A percentile compares a stretch with the other conserved stretches of the same genome.
Evolutionary conservation across 2,888 invertebrate genomes (phyloP).

Genomic region (Seira ritae): DNA sequence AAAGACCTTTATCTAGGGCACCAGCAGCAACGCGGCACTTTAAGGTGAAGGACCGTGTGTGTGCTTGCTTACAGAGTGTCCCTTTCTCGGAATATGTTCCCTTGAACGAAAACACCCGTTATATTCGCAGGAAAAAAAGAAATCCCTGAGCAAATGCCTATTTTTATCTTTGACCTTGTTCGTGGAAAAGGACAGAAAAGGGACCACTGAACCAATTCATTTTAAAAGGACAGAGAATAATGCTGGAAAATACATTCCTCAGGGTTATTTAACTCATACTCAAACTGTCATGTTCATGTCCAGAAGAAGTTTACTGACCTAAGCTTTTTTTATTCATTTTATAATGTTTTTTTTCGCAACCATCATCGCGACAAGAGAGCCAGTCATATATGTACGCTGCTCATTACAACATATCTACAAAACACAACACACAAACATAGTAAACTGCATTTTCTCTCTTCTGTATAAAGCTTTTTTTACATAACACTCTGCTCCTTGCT

Average conservation of each 20-base stretch:
- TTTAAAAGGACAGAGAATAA: too few species aligned
- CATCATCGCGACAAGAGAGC: not conserved
- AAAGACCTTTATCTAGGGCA: constrained; percentile 28
- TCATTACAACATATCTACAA: not conserved
- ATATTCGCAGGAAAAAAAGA: too few species aligned
- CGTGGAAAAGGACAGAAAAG: not conserved
- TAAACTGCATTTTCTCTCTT: constrained; percentile 30
- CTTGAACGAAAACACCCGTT: not conserved
- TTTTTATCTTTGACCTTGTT: constrained; percentile 20
- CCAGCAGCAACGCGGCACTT: not conserved
- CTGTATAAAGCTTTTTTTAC: constrained; percentile 23
- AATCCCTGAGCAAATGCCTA: too few species aligned
- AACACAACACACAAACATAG: constrained; percentile 29
- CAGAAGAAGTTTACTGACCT: constrained; percentile 50
- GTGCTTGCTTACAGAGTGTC: not conserved
- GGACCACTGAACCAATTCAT: not conserved
- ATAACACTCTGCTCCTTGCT: constrained; percentile 9
- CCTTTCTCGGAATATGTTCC: not conserved
- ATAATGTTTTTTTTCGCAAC: too few species aligned
- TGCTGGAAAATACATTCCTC: too few species aligned
- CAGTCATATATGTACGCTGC: not conserved
- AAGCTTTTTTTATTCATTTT: constrained; percentile 27
- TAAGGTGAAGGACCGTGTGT: constrained; percentile 24
- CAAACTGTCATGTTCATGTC: too few species aligned
- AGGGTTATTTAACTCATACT: too few species aligned